Evolutionary conservation across 2,888 invertebrate genomes (phyloP).

Genomic region (Thecophora atra): DNA sequence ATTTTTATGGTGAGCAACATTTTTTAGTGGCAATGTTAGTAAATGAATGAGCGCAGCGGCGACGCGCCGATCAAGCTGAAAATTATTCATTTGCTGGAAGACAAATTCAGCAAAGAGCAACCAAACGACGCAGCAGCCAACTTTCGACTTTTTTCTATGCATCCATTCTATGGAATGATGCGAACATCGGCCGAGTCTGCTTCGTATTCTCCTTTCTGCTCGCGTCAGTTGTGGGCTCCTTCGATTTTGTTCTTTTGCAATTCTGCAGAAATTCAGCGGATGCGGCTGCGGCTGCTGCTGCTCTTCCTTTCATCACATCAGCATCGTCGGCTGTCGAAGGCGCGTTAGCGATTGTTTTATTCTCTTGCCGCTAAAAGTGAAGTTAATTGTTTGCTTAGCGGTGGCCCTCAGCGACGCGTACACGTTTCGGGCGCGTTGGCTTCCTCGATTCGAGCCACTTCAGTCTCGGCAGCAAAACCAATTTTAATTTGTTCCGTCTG

Average conservation of each 20-base stretch:
- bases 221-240: not conserved
- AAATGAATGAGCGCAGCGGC: not conserved
- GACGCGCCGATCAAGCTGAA: not conserved
- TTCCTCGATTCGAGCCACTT: not conserved
- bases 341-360: not conserved
- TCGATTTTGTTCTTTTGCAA: not conserved
- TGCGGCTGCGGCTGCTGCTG: not conserved
- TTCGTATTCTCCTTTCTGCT: conserved; percentile 8
- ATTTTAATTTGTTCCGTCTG: conserved; percentile 34
- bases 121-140: no score
- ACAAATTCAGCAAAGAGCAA: not conserved
- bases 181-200: not conserved
- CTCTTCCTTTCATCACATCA: conserved; percentile 17
- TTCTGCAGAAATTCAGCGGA: conserved; percentile 14
- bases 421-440: not conserved
- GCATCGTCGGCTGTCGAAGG: not conserved
- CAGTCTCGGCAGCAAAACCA: conserved; percentile 26
- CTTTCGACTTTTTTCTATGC: not conserved
- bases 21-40: conserved; percentile 1
- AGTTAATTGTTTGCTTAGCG: conserved; percentile 32
- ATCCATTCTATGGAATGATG: not conserved
- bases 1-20: not conserved
- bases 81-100: conserved; percentile 11
- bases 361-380: conserved; percentile 15
- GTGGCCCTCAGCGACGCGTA: not conserved